These are phyloP conservation scores for Adelphocoris suturalis DNA, from an alignment of 2,888 invertebrate species.

Conservation along the genomic window DNA sequence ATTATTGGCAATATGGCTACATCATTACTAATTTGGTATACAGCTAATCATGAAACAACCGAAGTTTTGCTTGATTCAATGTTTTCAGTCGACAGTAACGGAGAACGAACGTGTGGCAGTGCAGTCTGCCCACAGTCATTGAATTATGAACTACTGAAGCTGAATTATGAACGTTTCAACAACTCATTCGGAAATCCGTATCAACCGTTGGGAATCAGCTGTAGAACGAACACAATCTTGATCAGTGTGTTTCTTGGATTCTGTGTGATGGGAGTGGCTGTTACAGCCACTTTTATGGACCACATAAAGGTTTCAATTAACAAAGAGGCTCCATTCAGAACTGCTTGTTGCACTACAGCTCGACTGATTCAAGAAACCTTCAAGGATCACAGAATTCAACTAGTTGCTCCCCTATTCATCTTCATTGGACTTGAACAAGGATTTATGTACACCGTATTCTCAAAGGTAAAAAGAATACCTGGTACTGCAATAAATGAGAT, in stretches of 20 bases:
- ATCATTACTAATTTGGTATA: slow-evolving; percentile 79
- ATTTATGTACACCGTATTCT: slow-evolving; percentile 90
- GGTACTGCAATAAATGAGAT: no score
- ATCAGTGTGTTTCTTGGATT: slow-evolving; percentile 79
- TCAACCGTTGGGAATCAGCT: slow-evolving; percentile 77
- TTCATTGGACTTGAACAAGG: slow-evolving; percentile 92
- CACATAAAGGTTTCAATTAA: slow-evolving; percentile 82
- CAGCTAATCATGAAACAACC: slow-evolving; percentile 69
- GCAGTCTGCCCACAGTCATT: slow-evolving; percentile 80
- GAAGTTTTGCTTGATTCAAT: slow-evolving; percentile 79
- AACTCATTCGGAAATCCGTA: slow-evolving; percentile 12
- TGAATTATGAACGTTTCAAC: slow-evolving; percentile 29
- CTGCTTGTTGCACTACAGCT: slow-evolving; percentile 75
- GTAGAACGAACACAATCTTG: slow-evolving; percentile 78
- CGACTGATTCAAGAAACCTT: slow-evolving; percentile 81
- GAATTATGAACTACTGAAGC: slow-evolving; percentile 33
- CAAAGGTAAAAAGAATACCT: slow-evolving; percentile 82
- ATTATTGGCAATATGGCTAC: slow-evolving; percentile 81
- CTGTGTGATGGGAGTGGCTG: slow-evolving; percentile 79
- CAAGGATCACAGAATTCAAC: slow-evolving; percentile 83
- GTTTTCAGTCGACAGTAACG: slow-evolving; percentile 80
- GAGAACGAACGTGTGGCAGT: slow-evolving; percentile 82
- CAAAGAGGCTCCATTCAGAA: slow-evolving; percentile 78
- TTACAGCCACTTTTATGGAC: slow-evolving; percentile 80
- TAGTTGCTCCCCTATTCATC: slow-evolving; percentile 87